A percentile compares a stretch with the other conserved stretches of the same genome.
These are phyloP conservation scores for Achlya flavicornis DNA, from an alignment of 2,888 invertebrate species.

Conservation along the genomic window DNA sequence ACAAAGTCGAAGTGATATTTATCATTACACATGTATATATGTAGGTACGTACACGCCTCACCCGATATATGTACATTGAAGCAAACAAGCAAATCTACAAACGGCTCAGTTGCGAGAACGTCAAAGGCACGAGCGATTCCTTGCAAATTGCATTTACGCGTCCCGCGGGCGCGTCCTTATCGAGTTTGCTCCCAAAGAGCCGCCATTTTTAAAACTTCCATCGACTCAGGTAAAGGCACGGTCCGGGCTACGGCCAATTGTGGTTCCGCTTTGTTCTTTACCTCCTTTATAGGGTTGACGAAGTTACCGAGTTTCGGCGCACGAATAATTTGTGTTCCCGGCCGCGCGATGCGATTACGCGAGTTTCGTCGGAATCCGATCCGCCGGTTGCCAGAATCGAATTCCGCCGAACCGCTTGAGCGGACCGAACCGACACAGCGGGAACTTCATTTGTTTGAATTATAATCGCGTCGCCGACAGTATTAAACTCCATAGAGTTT, in stretches of 20 bases:
- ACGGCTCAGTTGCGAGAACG: slow-evolving; percentile 60
- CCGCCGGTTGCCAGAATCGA: slow-evolving; percentile 65
- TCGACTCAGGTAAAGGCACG: slow-evolving; percentile 70
- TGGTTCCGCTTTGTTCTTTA: slow-evolving; percentile 80
- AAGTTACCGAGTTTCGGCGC: slow-evolving; percentile 80
- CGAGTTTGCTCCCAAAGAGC: slow-evolving; percentile 80
- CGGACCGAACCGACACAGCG: slow-evolving; percentile 50
- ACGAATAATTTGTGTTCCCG: slow-evolving; percentile 80
- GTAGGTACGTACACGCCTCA: slow-evolving; percentile 19
- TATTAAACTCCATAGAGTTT: slow-evolving; percentile 43
- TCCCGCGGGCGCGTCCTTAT: slow-evolving; percentile 78
- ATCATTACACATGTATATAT: background rate
- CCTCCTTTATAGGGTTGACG: slow-evolving; percentile 78
- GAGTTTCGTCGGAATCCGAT: slow-evolving; percentile 74
- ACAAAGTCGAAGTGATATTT: background rate
- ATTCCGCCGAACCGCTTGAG: slow-evolving; percentile 62
- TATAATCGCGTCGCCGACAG: slow-evolving; percentile 44
- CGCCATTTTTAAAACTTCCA: slow-evolving; percentile 81
- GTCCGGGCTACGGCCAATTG: slow-evolving; percentile 70
- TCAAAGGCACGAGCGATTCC: slow-evolving; percentile 81
- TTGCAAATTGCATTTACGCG: slow-evolving; percentile 80
- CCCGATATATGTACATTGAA: slow-evolving; percentile 27
- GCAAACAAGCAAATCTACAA: slow-evolving; percentile 66
- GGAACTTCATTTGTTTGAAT: slow-evolving; percentile 62
- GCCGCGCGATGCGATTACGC: slow-evolving; percentile 76